A percentile compares a stretch with the other conserved stretches of the same genome.
Evolutionary conservation across 2,888 invertebrate species (phyloP).

Genomic region (Agrochola litura): DNA sequence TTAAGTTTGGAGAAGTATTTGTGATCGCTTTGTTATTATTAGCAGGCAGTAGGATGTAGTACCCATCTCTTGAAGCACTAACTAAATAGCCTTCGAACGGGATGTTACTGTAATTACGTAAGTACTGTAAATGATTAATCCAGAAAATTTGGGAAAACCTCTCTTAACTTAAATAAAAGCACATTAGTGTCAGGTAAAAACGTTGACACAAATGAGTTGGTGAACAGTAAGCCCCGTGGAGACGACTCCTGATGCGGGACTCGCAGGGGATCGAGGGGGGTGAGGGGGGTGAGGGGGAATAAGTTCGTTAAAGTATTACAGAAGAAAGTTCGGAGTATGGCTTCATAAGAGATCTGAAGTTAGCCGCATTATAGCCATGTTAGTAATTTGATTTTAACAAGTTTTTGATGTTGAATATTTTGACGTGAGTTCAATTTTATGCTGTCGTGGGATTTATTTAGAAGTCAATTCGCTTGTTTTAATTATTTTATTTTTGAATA

Average conservation of each 20-base stretch:
- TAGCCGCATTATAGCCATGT: constrained; percentile 22
- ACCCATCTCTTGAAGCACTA: not conserved
- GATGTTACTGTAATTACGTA: not conserved
- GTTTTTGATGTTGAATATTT: constrained; percentile 17
- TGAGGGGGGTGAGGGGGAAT: not conserved
- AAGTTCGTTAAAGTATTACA: constrained; percentile 41
- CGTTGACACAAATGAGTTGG: constrained; percentile 47
- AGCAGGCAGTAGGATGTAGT: not conserved
- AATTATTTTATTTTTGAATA: too few relatives aligned
- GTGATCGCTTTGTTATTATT: not conserved
- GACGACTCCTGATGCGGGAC: constrained; percentile 12
- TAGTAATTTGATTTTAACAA: constrained; percentile 18
- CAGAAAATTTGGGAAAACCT: not conserved
- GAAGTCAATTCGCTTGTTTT: too few relatives aligned
- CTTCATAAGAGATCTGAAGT: constrained; percentile 15
- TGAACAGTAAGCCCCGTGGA: constrained; percentile 35
- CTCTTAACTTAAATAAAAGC: constrained; percentile 17
- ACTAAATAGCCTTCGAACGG: not conserved
- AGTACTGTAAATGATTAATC: not conserved
- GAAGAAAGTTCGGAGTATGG: constrained; percentile 32
- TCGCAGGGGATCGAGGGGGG: not conserved
- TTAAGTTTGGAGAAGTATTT: not conserved
- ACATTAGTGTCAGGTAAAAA: constrained; percentile 58
- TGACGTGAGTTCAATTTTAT: not conserved
- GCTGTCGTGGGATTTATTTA: not conserved